Evolutionary conservation across 2,113 vertebrate species (phyloP).

Genomic region (Gymnocephalus cernua): DNA sequence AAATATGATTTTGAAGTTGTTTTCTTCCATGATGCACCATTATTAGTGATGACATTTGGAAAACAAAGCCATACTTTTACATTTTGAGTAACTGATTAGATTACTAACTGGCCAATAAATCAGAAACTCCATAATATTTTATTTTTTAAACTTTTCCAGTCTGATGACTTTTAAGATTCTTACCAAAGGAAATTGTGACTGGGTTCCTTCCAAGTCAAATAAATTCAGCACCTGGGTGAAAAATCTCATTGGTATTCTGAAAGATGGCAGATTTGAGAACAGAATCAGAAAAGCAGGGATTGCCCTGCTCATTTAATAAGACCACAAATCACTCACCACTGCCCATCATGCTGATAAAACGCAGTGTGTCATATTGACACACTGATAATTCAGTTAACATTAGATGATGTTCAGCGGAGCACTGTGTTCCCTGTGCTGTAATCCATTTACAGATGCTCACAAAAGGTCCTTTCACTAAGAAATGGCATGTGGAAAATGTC

Average conservation of each 20-base stretch:
- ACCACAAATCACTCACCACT: not conserved
- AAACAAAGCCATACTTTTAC: not conserved
- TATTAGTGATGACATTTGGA: not conserved
- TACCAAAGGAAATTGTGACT: no score
- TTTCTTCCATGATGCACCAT: not conserved
- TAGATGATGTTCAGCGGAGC: not conserved
- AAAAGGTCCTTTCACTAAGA: conserved; percentile 6
- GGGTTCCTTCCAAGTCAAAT: not conserved
- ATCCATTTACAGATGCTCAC: conserved; percentile 8
- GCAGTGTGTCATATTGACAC: not conserved
- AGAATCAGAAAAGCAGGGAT: not conserved
- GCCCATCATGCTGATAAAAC: not conserved
- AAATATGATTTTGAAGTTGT: not conserved
- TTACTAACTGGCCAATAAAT: not conserved
- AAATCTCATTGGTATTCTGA: not conserved
- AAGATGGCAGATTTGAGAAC: not conserved
- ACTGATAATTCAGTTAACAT: conserved; percentile 10
- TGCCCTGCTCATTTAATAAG: not conserved
- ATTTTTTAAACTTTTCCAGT: no score
- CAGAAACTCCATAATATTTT: not conserved
- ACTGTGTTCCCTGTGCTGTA: conserved; percentile 1
- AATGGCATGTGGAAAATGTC: not conserved
- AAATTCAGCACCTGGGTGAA: no score
- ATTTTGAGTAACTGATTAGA: not conserved
- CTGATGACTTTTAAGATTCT: not conserved